phyloP scores from a whole-genome alignment of 2,113 vertebrate species.

The Heteronetta atricapilla region DNA sequence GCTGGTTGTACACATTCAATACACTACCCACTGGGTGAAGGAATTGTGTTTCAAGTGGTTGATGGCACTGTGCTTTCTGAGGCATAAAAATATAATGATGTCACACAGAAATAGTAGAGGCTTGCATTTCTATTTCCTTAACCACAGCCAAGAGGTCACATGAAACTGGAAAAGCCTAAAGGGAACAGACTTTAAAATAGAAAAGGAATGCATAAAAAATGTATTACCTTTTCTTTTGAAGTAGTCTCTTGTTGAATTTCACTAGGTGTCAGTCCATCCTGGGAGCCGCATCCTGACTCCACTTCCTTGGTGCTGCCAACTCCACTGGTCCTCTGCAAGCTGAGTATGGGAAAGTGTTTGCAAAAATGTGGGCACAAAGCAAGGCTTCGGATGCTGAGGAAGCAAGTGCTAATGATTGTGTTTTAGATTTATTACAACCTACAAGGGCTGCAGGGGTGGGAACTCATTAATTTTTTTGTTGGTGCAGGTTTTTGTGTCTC shows the following conservation, averaged over 20 bases:
- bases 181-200: constrained; percentile 13
- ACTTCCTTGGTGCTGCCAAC: not conserved
- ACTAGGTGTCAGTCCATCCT: not conserved
- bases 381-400: not conserved
- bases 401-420: not conserved
- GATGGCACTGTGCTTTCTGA: not conserved
- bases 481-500: constrained; percentile 30
- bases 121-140: not conserved
- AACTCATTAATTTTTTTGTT: constrained; percentile 4
- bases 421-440: constrained; percentile 31
- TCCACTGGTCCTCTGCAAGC: not conserved
- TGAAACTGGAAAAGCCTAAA: not conserved
- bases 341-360: not conserved
- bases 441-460: not conserved
- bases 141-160: not conserved
- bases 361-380: not conserved
- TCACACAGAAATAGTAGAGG: not conserved
- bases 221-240: constrained; percentile 45
- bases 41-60: not conserved
- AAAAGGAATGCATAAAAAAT: constrained; percentile 3
- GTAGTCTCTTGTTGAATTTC: not conserved
- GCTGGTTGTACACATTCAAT: not conserved
- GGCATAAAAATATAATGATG: not conserved
- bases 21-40: not conserved
- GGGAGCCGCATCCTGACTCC: not conserved